These are phyloP conservation scores for Erynnis tages DNA, from an alignment of 2,888 invertebrate genomes.

Conservation along the genomic window DNA sequence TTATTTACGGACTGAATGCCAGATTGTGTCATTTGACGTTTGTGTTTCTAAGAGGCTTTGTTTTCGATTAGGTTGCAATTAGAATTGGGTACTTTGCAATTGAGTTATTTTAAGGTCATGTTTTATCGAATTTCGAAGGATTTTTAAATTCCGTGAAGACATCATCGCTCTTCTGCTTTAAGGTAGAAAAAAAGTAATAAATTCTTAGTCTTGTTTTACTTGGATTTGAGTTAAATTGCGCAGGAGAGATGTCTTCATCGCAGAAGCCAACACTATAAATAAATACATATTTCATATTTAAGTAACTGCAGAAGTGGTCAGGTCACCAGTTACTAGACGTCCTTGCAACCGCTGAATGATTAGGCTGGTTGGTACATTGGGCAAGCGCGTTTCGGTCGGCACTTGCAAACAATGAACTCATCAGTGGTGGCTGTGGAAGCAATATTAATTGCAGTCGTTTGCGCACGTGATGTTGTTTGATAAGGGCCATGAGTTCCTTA, in stretches of 20 bases:
- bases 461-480: slow-evolving; percentile 40
- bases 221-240: too few species aligned
- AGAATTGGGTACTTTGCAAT: too few species aligned
- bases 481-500: slow-evolving; percentile 33
- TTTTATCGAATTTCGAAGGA: too few species aligned
- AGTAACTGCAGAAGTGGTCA: slow-evolving; percentile 40
- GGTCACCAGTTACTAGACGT: slow-evolving; percentile 46
- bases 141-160: too few species aligned
- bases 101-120: too few species aligned
- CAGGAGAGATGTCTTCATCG: not conserved
- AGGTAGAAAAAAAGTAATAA: too few species aligned
- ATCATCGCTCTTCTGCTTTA: too few species aligned
- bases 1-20: too few species aligned
- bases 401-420: slow-evolving; percentile 76
- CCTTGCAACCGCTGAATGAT: slow-evolving; percentile 55
- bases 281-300: slow-evolving; percentile 37
- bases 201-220: too few species aligned
- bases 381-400: slow-evolving; percentile 63
- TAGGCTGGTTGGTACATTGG: slow-evolving; percentile 49
- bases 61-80: too few species aligned
- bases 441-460: slow-evolving; percentile 61
- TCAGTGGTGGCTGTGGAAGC: slow-evolving; percentile 54
- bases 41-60: too few species aligned
- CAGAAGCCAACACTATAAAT: slow-evolving; percentile 30
- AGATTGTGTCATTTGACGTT: too few species aligned